Base-by-base conservation (phyloP, 2,797 vertebrate genomes). In the Sternotherus odoratus region DNA sequence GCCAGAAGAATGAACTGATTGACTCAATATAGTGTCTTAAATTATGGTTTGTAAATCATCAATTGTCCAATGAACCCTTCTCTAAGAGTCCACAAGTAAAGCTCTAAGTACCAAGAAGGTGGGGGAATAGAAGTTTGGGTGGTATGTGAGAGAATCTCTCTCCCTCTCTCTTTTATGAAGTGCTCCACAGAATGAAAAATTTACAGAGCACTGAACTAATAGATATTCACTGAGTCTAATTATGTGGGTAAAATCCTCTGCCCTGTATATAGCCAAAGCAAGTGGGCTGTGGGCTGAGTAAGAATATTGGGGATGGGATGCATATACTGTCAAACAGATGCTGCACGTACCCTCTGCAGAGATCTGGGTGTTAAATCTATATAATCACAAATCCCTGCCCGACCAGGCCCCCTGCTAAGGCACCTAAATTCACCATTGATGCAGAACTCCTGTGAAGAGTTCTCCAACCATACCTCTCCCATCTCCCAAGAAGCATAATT, bases 41-140 rank as follows among this genome's bases (percentile, higher is more conserved):
- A 60, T 13, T 60, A 60, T 60, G 30, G 12, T 60, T 7, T 60
- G 16, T 33, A 60, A 17, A 60, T 17, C 12, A 60, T 60, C 28
- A 60, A 13, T 60, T 33, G 30, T 33, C 15, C 57, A 16, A 8
- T 17, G 82, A 72, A 51, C 80, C 79, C 82, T 79, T 86, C 91
- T 81, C 72, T 93, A 92, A 95, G 66, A 85, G 74, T 74, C 91
- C 92, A 85, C 72, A 49, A 89, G 88, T 3, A 78, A 92, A 93
- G 83, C 66, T 90, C 78, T 89, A 91, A 51, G 85, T 66, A 95
- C 92, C 88, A 91, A 89, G 85, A 54, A 93, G 91, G 95, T 49
- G 56, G 91, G 48, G 83, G 87, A 93, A 90, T 3, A 89, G 83
- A 91, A 95, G 86, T 33, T 85, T 74, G 91, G 83, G 66, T 94